Evolutionary conservation across 2,888 invertebrate species (phyloP), one percentile per base, ranked within the genome.

Genomic region (Trichopria drosophilae): DNA sequence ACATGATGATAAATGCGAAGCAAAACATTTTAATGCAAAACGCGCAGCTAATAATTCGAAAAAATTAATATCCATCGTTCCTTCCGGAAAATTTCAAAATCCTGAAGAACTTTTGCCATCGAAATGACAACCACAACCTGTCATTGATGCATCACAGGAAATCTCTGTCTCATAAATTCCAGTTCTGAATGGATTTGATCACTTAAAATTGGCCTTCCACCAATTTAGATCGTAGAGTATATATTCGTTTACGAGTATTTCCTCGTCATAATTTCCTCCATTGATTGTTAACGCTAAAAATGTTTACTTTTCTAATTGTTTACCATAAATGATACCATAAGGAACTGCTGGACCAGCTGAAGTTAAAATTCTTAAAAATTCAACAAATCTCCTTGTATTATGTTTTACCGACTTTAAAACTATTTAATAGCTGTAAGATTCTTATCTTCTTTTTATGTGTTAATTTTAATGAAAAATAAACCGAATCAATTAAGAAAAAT

Each of bases 331-430:
- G 7, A 37, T 47, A 2, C 47, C 40, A 34, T 54, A 54, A 5
- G 42, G 44, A n/a, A 55, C 23, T 12, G 53, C 58, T 12, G 55
- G 55, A 32, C 53, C 55, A 16, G 47, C 52, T 3, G 51, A 37
- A 10, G 24, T 36, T 2, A 53, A 29, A 20, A 28, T 39, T 18
- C 45, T 49, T 22, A 53, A 40, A 16, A 53, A 39, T 22, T 50
- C 31, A 2, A 55, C 32, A 29, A 55, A 50, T 9, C 51, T 24
- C 31, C 51, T 39, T 34, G 51, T 58, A 10, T 43, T 26, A 51
- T 5, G 23, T 3, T 10, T 40, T 45, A 20, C 31, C 24, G 4
- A 24, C 23, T n/a, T 44, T 28, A 36, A 47, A 29, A 12, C 35
- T 36, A 6, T 16, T 39, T 16, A 44, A 15, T 10, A 26, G 29